A percentile compares a stretch with the other conserved stretches of the same genome.
Conservation (phyloP, 2,797 vertebrate genomes). For the Alca torda region DNA sequence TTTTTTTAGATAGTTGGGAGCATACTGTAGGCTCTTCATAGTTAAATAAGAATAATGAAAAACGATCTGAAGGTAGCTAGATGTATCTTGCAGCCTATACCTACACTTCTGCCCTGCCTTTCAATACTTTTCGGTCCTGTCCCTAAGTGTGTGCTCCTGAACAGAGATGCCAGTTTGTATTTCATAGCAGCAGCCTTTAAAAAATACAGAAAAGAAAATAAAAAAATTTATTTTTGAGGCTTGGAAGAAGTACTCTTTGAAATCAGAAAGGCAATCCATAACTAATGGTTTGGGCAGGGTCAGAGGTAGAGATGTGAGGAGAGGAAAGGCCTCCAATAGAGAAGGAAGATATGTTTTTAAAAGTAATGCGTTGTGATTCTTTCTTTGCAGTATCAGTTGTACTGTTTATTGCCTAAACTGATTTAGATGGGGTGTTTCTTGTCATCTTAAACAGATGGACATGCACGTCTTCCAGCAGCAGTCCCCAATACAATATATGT, state of each 20-base stretch:
- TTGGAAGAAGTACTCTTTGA: background rate
- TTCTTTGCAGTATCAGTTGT: background rate
- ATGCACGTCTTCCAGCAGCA: conserved; percentile 91
- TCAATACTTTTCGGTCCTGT: background rate
- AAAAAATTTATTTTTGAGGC: background rate
- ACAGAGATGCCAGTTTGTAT: background rate
- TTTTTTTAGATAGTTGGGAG: background rate
- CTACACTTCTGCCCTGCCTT: background rate
- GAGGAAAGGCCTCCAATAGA: background rate
- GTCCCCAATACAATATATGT: conserved; percentile 98
- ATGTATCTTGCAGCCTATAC: background rate
- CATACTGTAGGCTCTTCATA: background rate
- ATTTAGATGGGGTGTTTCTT: background rate
- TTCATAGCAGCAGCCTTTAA: background rate
- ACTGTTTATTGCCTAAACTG: background rate
- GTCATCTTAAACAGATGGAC: conserved; percentile 84
- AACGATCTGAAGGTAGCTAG: background rate
- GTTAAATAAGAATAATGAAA: background rate
- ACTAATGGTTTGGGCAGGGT: background rate
- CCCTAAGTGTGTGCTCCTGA: background rate
- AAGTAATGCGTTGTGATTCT: background rate
- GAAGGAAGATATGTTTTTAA: background rate
- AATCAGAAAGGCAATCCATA: background rate
- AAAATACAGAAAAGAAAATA: background rate
- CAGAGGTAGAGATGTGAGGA: background rate